Evolutionary conservation across 30 jellyfish, hydroid and myxozoan species (phyloP), one percentile per base, ranked within the genome.

Genomic region (Chrysaora quinquecirrha): DNA sequence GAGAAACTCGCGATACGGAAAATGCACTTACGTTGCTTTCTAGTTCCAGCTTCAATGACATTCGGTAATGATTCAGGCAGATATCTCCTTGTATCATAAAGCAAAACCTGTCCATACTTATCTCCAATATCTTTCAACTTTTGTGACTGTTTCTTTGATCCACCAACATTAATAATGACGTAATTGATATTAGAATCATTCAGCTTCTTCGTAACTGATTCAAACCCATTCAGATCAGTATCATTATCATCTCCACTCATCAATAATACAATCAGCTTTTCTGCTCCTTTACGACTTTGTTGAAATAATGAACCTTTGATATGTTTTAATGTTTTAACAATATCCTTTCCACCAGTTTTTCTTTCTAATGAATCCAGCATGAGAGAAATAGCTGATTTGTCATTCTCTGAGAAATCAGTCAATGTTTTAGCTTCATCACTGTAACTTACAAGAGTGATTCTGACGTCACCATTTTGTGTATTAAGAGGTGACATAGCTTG

Each of bases 61-160:
- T 73, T 70, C 0, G 95, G 88, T 34, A 84, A 35, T 2, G 46
- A 75, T 14, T 43, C 84, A 20, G 95, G 95, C 64, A 64, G 10
- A 1, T 46, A 47, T 23, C 81, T 21, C 7, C 62, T 21, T 3
- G 34, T 32, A 31, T 72, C 83, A 29, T 62, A 49, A n/a, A 31
- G 28, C 20, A 52, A 28, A 23, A 84, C 77, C 10, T 1, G 21
- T 10, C 95, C 95, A 64, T 56, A 30, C 19, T 16, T 24, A 22
- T 50, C 46, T 2, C 75, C 71, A 14, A 0, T 33, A 20, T 63
- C 24, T 67, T 64, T 30, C 54, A 71, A 6, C 14, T 21, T 49
- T 30, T 16, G 12, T 67, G 14, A 56, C 50, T 34, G 49, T 31
- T 38, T 21, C 0, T 34, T 52, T 19, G 64, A 6, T 12, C 70